Conservation (phyloP, 2,888 invertebrate species). For the Anaspis maculata region DNA sequence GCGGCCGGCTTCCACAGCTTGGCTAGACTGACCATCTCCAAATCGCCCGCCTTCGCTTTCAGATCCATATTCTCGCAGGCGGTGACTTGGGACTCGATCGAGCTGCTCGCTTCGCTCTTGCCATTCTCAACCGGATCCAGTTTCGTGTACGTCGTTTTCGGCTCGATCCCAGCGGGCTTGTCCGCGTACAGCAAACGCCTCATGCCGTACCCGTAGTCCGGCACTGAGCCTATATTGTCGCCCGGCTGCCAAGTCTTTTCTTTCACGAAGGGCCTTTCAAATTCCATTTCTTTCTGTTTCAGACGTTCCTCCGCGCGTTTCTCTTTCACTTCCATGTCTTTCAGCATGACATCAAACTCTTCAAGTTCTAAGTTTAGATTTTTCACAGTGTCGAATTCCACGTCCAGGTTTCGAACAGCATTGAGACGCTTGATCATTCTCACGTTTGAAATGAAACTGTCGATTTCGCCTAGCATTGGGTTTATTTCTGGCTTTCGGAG, state of each 20-base stretch:
- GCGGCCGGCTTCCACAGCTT: constrained; percentile 51
- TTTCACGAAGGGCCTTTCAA: constrained; percentile 14
- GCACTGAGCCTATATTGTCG: constrained; percentile 36
- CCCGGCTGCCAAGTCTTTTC: constrained; percentile 28
- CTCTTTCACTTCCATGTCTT: constrained; percentile 41
- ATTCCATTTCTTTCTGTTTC: constrained; percentile 2
- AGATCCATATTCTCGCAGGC: no score
- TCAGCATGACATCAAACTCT: constrained; percentile 40
- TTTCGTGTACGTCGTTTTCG: background rate
- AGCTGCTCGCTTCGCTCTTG: background rate
- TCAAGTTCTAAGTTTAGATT: constrained; percentile 21
- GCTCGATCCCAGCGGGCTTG: background rate
- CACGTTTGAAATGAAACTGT: constrained; percentile 36
- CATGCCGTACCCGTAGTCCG: constrained; percentile 36
- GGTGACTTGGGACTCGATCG: background rate
- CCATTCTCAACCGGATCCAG: no score
- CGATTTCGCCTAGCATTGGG: constrained; percentile 29
- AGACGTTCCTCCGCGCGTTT: constrained; percentile 32
- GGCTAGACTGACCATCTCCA: constrained; percentile 47
- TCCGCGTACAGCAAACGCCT: constrained; percentile 24
- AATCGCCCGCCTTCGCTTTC: constrained; percentile 6
- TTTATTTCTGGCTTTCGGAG: constrained; percentile 2
- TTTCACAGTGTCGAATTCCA: constrained; percentile 26
- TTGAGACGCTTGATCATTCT: constrained; percentile 30
- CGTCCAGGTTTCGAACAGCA: constrained; percentile 27